A percentile compares a stretch with the other conserved stretches of the same genome.
Evolutionary conservation across 2,113 vertebrate species (phyloP).

Genomic region (Turnix velox): DNA sequence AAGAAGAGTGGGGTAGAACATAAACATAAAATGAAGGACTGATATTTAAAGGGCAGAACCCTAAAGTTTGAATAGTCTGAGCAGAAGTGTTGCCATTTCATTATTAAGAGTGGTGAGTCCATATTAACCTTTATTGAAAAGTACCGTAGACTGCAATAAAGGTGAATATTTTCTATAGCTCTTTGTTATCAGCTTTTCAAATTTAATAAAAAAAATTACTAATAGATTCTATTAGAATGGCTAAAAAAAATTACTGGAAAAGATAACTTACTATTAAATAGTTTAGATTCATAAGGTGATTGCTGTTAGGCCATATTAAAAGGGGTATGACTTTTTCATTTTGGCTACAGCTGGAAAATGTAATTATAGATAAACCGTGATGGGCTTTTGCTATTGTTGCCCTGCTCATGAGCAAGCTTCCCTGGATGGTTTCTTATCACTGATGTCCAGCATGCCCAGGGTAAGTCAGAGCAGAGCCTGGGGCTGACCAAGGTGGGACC

Average conservation of each 20-base stretch:
- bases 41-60: neutral
- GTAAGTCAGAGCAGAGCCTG: accelerated
- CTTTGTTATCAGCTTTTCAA: slow-evolving; percentile 25
- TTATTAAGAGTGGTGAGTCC: neutral
- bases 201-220: neutral
- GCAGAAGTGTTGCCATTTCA: neutral
- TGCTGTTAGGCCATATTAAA: neutral
- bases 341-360: neutral
- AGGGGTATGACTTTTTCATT: neutral
- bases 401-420: neutral
- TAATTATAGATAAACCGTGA: neutral
- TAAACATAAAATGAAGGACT: neutral
- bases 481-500: neutral
- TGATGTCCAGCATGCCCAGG: accelerated
- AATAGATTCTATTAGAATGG: neutral
- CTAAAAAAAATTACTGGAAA: neutral
- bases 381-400: neutral
- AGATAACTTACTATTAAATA: neutral
- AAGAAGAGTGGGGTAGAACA: neutral
- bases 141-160: neutral
- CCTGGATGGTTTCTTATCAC: neutral
- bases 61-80: neutral
- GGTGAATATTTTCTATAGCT: neutral
- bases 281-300: neutral
- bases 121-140: slow-evolving; percentile 3